Conservation (phyloP, 92 coral and sea anemone genomes). For the Parazoanthus atlanticus region DNA sequence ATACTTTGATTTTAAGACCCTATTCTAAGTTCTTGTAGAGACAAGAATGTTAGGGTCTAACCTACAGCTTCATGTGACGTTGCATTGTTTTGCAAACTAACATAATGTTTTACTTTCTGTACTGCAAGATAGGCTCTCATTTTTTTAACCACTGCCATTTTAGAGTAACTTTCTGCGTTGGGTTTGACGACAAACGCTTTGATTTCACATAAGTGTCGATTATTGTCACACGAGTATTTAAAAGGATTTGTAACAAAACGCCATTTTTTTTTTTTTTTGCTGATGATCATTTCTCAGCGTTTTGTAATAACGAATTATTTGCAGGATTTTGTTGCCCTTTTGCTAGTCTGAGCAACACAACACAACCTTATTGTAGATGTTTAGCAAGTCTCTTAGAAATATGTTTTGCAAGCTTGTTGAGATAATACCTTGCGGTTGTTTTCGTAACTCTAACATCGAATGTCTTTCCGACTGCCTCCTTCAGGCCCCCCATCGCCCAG, state of each 20-base stretch:
- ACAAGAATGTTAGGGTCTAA: no score
- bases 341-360: background rate
- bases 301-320: background rate
- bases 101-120: no score
- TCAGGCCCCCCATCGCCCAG: constrained; percentile 96
- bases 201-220: background rate
- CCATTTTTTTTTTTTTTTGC: no score
- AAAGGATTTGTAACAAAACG: no score
- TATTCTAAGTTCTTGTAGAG: no score
- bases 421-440: no score
- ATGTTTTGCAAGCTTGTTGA: background rate
- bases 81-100: background rate
- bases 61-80: no score
- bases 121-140: background rate
- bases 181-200: background rate
- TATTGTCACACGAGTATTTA: no score
- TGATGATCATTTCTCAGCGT: background rate
- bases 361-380: background rate
- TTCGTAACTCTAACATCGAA: background rate
- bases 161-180: background rate
- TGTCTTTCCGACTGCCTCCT: background rate
- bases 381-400: background rate
- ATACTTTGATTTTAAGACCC: no score
- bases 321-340: background rate
- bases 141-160: background rate